Conservation (phyloP, 2,113 vertebrate genomes). For the Microcebus lehilahytsara region DNA sequence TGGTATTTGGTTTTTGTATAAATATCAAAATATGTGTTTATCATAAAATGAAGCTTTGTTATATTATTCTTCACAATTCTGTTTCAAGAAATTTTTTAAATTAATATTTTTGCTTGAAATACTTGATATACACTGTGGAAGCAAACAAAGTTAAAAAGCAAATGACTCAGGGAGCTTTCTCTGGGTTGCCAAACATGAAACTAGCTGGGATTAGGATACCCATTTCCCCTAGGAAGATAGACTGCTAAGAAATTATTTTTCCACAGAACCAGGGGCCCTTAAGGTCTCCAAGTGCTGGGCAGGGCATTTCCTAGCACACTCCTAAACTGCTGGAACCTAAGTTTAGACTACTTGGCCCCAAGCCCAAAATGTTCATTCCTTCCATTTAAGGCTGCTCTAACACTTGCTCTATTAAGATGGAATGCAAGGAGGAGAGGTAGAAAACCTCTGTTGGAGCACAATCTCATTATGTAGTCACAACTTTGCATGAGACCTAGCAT, state of each 20-base stretch:
- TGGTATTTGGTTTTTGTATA: background rate
- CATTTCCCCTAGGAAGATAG: background rate
- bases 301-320: background rate
- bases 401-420: background rate
- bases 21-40: background rate
- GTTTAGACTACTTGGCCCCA: background rate
- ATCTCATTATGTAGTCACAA: background rate
- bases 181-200: background rate
- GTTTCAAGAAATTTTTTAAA: slow-evolving; percentile 49
- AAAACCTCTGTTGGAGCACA: background rate
- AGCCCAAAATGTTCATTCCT: slow-evolving; percentile 3
- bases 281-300: background rate
- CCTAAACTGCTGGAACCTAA: background rate
- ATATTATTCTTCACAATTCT: slow-evolving; percentile 26
- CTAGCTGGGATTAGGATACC: background rate
- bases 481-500: background rate
- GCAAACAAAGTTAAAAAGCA: slow-evolving; percentile 35
- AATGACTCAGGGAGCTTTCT: background rate
- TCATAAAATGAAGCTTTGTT: slow-evolving; percentile 27
- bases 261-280: background rate
- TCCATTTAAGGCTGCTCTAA: background rate
- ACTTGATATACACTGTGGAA: background rate
- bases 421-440: background rate
- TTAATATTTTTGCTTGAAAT: slow-evolving; percentile 26
- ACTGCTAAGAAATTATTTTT: background rate